phyloP scores from a whole-genome alignment of 2,113 vertebrate genomes.

The Ranitomeya variabilis region DNA sequence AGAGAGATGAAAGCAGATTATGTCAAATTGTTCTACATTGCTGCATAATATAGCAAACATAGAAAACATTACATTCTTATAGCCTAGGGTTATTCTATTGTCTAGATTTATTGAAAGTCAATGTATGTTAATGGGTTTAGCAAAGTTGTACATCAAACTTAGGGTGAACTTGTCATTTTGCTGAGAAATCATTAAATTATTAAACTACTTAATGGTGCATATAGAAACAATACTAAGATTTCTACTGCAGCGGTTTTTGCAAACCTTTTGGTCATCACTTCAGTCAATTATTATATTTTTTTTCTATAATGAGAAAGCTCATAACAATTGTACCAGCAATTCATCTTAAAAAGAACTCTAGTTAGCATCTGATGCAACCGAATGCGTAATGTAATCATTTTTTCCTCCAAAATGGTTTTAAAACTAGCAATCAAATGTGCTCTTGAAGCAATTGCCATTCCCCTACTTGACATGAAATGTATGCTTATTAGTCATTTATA shows the following conservation, averaged over 20 bases:
- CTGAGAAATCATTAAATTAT: conserved; percentile 62
- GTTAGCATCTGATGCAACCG: conserved; percentile 10
- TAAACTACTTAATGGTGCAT: conserved; percentile 62
- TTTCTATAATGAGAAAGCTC: conserved; percentile 26
- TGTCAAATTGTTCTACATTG: conserved; percentile 39
- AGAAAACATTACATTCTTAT: conserved; percentile 43
- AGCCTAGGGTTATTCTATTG: conserved; percentile 39
- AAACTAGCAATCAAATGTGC: conserved; percentile 17
- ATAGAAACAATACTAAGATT: conserved; percentile 50
- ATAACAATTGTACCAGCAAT: conserved; percentile 55
- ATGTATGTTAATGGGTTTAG: conserved; percentile 58
- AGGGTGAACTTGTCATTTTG: conserved; percentile 59
- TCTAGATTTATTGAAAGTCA: conserved; percentile 62
- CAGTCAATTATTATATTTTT: conserved; percentile 38
- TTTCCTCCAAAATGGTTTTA: background rate
- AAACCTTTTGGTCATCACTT: conserved; percentile 26
- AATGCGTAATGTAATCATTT: conserved; percentile 1
- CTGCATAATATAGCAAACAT: conserved; percentile 41
- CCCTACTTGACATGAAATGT: background rate
- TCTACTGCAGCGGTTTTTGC: conserved; percentile 42
- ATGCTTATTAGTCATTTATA: conserved; percentile 10
- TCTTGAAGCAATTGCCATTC: conserved; percentile 8
- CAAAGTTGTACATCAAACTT: conserved; percentile 58
- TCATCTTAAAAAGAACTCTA: conserved; percentile 44
- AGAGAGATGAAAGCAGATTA: conserved; percentile 20